A percentile compares a stretch with the other conserved stretches of the same genome.
These are phyloP conservation scores for Sycobia sp. DNA, from an alignment of 1,140 invertebrate species.

Conservation along the genomic window DNA sequence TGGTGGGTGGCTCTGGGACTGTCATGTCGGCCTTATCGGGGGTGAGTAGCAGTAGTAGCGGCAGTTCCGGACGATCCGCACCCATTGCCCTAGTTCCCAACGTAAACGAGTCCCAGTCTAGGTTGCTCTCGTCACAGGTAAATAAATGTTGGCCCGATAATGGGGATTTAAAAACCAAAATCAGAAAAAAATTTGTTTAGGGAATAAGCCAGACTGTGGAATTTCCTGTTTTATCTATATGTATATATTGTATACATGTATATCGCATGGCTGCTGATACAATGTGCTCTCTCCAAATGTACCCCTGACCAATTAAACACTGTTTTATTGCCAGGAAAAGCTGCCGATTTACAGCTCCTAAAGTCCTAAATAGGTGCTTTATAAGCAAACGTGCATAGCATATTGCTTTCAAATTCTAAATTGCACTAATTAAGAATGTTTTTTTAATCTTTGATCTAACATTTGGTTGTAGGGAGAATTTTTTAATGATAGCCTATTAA, in stretches of 20 bases:
- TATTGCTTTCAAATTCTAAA: no score
- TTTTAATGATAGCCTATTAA: no score
- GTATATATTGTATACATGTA: constrained; percentile 2
- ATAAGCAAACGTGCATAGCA: no score
- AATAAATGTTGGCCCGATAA: constrained; percentile 42
- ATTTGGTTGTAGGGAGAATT: no score
- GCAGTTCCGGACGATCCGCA: constrained; percentile 57
- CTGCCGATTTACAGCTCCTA: no score
- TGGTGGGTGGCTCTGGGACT: constrained; percentile 60
- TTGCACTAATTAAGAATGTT: no score
- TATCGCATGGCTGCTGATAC: constrained; percentile 28
- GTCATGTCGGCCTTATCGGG: constrained; percentile 57
- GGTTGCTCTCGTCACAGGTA: constrained; percentile 54
- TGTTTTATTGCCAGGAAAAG: no score
- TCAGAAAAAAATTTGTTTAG: no score
- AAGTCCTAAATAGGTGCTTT: no score
- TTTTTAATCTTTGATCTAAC: no score
- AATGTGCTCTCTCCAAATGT: constrained; percentile 17
- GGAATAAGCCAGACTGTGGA: background rate
- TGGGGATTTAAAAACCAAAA: constrained; percentile 4
- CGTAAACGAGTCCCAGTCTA: constrained; percentile 59
- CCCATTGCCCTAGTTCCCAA: constrained; percentile 64
- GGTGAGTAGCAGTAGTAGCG: constrained; percentile 59
- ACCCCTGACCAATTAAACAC: background rate
- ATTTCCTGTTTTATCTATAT: constrained; percentile 6